A percentile compares a stretch with the other conserved stretches of the same genome.
Evolutionary conservation across 1,140 invertebrate genomes (phyloP).

Genomic region (Ceratina australensis): DNA sequence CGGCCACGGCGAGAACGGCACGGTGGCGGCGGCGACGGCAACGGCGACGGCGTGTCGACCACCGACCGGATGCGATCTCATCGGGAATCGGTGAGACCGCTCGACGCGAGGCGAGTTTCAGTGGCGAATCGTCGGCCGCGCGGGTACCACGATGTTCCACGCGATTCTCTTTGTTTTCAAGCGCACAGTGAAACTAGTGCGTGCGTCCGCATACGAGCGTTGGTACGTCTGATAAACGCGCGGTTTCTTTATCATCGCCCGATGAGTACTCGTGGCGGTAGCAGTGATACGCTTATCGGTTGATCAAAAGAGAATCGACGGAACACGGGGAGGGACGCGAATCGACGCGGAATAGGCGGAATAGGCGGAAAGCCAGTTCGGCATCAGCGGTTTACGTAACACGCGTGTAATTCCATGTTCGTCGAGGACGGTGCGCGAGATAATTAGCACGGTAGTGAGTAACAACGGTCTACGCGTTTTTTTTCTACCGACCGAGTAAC

Average conservation of each 20-base stretch:
- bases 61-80: constrained; percentile 27
- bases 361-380: constrained; percentile 15
- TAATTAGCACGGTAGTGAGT: constrained; percentile 42
- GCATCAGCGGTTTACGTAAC: constrained; percentile 54
- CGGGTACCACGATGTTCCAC: neutral
- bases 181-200: neutral
- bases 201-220: too few species aligned
- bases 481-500: neutral
- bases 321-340: too few species aligned
- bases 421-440: neutral
- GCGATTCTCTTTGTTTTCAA: neutral
- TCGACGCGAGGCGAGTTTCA: constrained; percentile 13
- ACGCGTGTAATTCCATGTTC: constrained; percentile 34
- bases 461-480: neutral
- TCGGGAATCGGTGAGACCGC: constrained; percentile 15
- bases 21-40: neutral
- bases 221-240: too few species aligned
- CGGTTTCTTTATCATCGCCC: too few species aligned
- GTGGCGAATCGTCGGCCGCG: neutral
- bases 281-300: too few species aligned
- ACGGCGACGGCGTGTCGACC: neutral
- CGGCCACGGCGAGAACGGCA: neutral
- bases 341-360: neutral
- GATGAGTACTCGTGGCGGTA: too few species aligned
- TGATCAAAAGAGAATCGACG: too few species aligned